phyloP scores from a whole-genome alignment of 2,113 vertebrate genomes.

The Epinephelus moara region DNA sequence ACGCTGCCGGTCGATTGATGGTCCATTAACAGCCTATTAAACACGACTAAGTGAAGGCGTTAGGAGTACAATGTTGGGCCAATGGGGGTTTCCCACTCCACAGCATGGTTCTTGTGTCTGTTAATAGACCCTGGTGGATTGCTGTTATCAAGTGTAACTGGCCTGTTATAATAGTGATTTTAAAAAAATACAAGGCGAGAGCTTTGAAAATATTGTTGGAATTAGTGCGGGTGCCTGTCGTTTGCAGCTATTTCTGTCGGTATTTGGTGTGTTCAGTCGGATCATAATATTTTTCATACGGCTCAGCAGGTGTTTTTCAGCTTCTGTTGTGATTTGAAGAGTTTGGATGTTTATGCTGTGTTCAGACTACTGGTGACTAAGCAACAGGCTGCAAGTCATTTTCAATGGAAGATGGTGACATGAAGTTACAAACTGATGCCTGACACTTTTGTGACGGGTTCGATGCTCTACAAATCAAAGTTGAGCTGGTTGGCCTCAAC shows the following conservation, averaged over 20 bases:
- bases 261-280: not conserved
- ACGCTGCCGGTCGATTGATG: conserved; percentile 78
- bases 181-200: conserved; percentile 8
- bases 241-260: conserved; percentile 1
- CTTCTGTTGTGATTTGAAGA: conserved; percentile 12
- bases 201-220: conserved; percentile 41
- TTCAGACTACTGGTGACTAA: too few relatives aligned
- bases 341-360: conserved; percentile 1
- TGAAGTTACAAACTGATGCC: too few relatives aligned
- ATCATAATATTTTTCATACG: not conserved
- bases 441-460: too few relatives aligned
- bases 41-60: conserved; percentile 77
- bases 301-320: not conserved
- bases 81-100: conserved; percentile 69
- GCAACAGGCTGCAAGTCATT: too few relatives aligned
- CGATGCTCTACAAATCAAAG: too few relatives aligned
- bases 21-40: conserved; percentile 83
- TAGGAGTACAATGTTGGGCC: conserved; percentile 72
- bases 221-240: not conserved
- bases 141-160: conserved; percentile 50
- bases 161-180: conserved; percentile 48
- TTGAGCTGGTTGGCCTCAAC: too few relatives aligned
- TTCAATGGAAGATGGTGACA: too few relatives aligned
- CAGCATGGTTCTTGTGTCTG: conserved; percentile 56
- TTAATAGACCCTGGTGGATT: conserved; percentile 70